A percentile compares a stretch with the other conserved stretches of the same genome.
Evolutionary conservation across 2,888 invertebrate genomes (phyloP).

Genomic region (Drosophila rubida): DNA sequence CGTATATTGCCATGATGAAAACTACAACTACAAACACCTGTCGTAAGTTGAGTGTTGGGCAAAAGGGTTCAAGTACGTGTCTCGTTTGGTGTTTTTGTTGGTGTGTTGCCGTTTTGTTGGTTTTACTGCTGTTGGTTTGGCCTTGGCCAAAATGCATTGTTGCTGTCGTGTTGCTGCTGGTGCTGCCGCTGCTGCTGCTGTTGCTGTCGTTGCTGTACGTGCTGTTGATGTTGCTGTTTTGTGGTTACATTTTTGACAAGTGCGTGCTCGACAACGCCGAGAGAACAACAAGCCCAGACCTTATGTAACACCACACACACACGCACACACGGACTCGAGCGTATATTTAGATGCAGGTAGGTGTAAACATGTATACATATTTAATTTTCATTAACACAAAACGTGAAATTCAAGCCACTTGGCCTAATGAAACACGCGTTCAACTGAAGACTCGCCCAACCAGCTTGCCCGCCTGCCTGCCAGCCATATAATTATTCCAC

Average conservation of each 20-base stretch:
- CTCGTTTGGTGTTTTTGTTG: conserved; percentile 53
- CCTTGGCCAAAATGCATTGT: conserved; percentile 63
- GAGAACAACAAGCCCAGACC: conserved; percentile 29
- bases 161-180: conserved; percentile 29
- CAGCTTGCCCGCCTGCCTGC: too few relatives aligned
- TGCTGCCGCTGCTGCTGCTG: conserved; percentile 33
- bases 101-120: conserved; percentile 32
- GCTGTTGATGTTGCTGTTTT: conserved; percentile 50
- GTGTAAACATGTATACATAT: conserved; percentile 44
- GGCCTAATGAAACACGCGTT: conserved; percentile 15
- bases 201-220: conserved; percentile 28
- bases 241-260: conserved; percentile 74
- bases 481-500: too few relatives aligned
- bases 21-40: conserved; percentile 65
- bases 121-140: conserved; percentile 45
- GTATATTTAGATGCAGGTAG: conserved; percentile 15
- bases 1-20: conserved; percentile 24
- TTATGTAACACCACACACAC: conserved; percentile 31
- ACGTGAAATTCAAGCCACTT: conserved; percentile 26
- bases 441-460: neutral
- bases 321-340: neutral
- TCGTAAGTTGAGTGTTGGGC: conserved; percentile 68
- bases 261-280: conserved; percentile 39
- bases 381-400: conserved; percentile 50
- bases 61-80: conserved; percentile 76